Evolutionary conservation across 1,140 invertebrate species (phyloP), one percentile per base, ranked within the genome.

Genomic region (Diuraphis noxia): DNA sequence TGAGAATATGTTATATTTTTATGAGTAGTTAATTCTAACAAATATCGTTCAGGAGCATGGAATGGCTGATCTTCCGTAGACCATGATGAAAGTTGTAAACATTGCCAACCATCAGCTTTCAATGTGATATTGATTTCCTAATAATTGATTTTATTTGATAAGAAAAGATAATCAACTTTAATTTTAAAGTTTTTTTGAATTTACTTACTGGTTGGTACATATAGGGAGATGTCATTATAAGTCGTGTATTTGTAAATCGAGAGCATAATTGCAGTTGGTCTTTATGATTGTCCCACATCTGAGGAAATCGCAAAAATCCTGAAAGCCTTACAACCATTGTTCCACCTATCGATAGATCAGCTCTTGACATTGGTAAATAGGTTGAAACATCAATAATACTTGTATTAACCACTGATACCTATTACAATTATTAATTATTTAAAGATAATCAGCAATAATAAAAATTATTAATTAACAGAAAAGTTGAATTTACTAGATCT

Each of bases 291-390:
- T 95, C 95, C 96, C 96, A 97, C 88, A 95, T 94, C 43, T 95
- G 95, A 21, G 95, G 96, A 46, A 97, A 97, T 93, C 97, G 95
- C 2, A 98, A 94, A 93, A 96, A 98, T 0, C 98, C 98, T 17
- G 96, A 93, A 1, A 98, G 94, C 30, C 96, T 94, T 0, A 97
- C 97, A 49, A 96, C 95, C 95, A 96, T 97, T 17, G 96, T 96
- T 56, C 95, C 95, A 72, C 95, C 95, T 21, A 96, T 94, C 2
- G 95, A 95, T 13, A 96, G 95, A 92, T 96, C 96, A 40, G 95
- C 95, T 92, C 96, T 95, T 4, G 95, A 94, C 3, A 94, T 93
- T 92, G 95, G 95, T 82, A 91, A 81, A 81, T 91, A 43, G 6
- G 77, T 52, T n/a, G 89, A 91, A 93, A 97, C 97, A 93, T 97